These are phyloP conservation scores for Drosophila phalerata DNA, from an alignment of 2,888 invertebrate species.

Conservation along the genomic window DNA sequence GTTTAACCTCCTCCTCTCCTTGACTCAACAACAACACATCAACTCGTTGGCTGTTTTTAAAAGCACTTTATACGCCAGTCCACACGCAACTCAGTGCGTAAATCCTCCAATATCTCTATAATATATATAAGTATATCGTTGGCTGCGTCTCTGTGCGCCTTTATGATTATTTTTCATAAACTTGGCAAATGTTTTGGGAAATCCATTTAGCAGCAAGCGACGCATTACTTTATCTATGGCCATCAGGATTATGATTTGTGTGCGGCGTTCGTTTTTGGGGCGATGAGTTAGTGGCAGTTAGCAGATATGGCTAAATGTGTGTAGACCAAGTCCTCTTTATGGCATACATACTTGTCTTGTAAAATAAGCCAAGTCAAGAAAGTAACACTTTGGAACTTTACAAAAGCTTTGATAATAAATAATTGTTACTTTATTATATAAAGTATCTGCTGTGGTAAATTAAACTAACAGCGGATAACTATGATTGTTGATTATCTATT, in stretches of 20 bases:
- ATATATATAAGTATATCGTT: slow-evolving; percentile 16
- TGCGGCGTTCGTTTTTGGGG: slow-evolving; percentile 34
- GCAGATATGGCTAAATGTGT: slow-evolving; percentile 13
- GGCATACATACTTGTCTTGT: slow-evolving; percentile 30
- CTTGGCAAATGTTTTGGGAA: slow-evolving; percentile 81
- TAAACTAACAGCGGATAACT: not conserved
- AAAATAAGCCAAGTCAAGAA: slow-evolving; percentile 41
- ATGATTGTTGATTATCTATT: not conserved
- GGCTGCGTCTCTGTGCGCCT: slow-evolving; percentile 30
- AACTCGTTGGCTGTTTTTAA: slow-evolving; percentile 74
- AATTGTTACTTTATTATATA: slow-evolving; percentile 21
- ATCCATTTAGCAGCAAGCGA: slow-evolving; percentile 78
- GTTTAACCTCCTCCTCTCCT: not conserved
- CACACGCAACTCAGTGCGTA: slow-evolving; percentile 65
- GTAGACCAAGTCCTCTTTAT: slow-evolving; percentile 23
- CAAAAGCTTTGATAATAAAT: slow-evolving; percentile 21
- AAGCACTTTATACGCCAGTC: slow-evolving; percentile 80
- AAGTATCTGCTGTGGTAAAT: too few relatives aligned
- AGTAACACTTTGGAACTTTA: slow-evolving; percentile 31
- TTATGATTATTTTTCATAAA: slow-evolving; percentile 81
- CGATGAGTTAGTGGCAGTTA: slow-evolving; percentile 10
- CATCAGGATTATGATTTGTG: slow-evolving; percentile 75
- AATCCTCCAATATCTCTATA: slow-evolving; percentile 46
- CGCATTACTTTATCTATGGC: slow-evolving; percentile 79
- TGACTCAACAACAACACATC: slow-evolving; percentile 47